Conservation (phyloP, 2,888 invertebrate genomes). For the Epinotia nisella region DNA sequence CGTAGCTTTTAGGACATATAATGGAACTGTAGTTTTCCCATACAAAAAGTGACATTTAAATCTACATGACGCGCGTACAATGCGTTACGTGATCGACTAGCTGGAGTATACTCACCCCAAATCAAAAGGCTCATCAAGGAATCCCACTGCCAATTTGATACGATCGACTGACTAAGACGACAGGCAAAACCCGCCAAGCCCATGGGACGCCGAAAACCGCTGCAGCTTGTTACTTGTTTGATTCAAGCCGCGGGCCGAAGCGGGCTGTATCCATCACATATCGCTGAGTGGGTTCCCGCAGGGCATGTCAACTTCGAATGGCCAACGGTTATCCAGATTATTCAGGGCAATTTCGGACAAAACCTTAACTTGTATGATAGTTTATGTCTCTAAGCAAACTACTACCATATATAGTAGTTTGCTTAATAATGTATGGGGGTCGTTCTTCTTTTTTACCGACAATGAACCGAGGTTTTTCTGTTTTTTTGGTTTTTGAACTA, state of each 20-base stretch:
- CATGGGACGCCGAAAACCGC: slow-evolving; percentile 10
- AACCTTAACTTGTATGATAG: background rate
- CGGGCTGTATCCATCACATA: slow-evolving; percentile 47
- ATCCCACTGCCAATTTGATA: background rate
- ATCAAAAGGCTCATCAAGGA: background rate
- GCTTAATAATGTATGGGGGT: too few relatives aligned
- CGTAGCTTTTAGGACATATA: too few relatives aligned
- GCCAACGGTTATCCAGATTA: background rate
- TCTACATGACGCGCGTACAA: too few relatives aligned
- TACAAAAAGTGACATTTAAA: too few relatives aligned
- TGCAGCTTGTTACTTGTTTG: slow-evolving; percentile 20
- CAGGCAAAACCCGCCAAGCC: background rate
- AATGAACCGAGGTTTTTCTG: too few relatives aligned
- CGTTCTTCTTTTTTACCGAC: too few relatives aligned
- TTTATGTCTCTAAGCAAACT: background rate
- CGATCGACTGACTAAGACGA: background rate
- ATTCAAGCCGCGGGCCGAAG: background rate
- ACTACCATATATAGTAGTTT: too few relatives aligned
- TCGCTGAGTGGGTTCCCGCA: slow-evolving; percentile 48
- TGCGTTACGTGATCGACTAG: too few relatives aligned
- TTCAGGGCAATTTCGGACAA: background rate
- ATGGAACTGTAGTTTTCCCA: too few relatives aligned
- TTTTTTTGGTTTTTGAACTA: too few relatives aligned
- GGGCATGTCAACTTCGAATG: slow-evolving; percentile 26
- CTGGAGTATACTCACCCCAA: background rate